These are phyloP conservation scores for Frankliniella intonsa DNA, from an alignment of 2,888 invertebrate species.

Conservation along the genomic window DNA sequence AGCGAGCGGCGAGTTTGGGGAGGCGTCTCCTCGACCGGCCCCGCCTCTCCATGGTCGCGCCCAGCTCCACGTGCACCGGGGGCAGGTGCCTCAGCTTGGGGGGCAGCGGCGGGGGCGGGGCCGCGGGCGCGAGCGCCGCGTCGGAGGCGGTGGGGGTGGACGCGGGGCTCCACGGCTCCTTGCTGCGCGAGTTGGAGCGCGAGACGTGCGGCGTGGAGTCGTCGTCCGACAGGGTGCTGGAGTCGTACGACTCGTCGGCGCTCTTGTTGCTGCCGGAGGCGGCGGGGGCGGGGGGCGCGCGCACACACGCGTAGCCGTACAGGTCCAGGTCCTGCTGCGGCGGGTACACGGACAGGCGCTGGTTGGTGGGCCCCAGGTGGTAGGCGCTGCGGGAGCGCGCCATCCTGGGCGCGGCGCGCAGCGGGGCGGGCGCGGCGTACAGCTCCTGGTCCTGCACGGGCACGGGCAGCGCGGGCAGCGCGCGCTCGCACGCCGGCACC, in stretches of 20 bases:
- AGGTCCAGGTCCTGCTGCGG: conserved; percentile 20
- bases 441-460: conserved; percentile 32
- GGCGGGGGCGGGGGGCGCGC: neutral
- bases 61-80: conserved; percentile 57
- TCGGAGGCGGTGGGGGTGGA: too few species aligned
- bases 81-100: conserved; percentile 60
- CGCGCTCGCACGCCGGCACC: conserved; percentile 25
- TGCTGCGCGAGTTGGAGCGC: conserved; percentile 48
- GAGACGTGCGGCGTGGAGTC: conserved; percentile 50
- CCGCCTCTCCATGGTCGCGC: conserved; percentile 41
- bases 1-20: conserved; percentile 40
- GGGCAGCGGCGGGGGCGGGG: conserved; percentile 58
- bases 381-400: conserved; percentile 33
- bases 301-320: conserved; percentile 26
- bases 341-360: conserved; percentile 26
- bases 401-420: conserved; percentile 21
- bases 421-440: conserved; percentile 39
- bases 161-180: conserved; percentile 43
- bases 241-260: conserved; percentile 44
- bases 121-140: conserved; percentile 39
- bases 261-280: conserved; percentile 37
- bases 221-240: conserved; percentile 49
- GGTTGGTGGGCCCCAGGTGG: conserved; percentile 32
- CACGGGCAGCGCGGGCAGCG: conserved; percentile 30
- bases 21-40: conserved; percentile 41